A percentile compares a stretch with the other conserved stretches of the same genome.
Conservation (phyloP, 2,888 invertebrate species). For the Thumatha senex region DNA sequence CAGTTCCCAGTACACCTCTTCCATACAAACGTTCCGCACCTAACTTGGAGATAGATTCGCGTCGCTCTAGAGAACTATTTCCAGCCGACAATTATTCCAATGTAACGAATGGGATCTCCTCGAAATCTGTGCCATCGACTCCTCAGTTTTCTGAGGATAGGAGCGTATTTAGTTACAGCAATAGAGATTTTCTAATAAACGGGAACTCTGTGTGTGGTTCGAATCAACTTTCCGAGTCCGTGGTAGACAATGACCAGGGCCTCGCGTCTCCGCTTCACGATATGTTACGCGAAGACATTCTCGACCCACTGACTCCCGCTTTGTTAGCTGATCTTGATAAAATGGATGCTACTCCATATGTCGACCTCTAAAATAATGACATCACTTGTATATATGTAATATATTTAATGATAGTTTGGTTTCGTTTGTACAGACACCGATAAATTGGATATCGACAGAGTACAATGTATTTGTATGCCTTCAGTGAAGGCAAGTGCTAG, state of each 20-base stretch:
- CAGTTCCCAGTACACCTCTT: slow-evolving; percentile 87
- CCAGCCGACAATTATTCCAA: slow-evolving; percentile 55
- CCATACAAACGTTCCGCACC: slow-evolving; percentile 75
- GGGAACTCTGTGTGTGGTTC: slow-evolving; percentile 80
- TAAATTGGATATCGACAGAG: slow-evolving; percentile 67
- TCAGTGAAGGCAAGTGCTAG: slow-evolving; percentile 73
- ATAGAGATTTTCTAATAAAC: slow-evolving; percentile 84
- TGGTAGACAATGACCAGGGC: slow-evolving; percentile 57
- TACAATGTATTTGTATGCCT: slow-evolving; percentile 76
- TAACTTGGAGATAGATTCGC: slow-evolving; percentile 67
- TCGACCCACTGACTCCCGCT: slow-evolving; percentile 68
- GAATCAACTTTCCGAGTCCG: slow-evolving; percentile 51
- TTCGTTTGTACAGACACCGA: slow-evolving; percentile 68
- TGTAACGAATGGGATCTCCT: slow-evolving; percentile 80
- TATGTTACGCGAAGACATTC: slow-evolving; percentile 70
- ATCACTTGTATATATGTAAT: slow-evolving; percentile 56
- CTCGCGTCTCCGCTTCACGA: slow-evolving; percentile 70
- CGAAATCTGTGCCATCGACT: slow-evolving; percentile 89
- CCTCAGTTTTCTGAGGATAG: slow-evolving; percentile 84
- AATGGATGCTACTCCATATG: slow-evolving; percentile 71
- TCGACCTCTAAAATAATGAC: slow-evolving; percentile 72
- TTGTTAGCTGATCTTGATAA: slow-evolving; percentile 76
- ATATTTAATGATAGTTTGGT: slow-evolving; percentile 47
- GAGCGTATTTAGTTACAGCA: slow-evolving; percentile 84
- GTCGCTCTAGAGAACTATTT: slow-evolving; percentile 66